Evolutionary conservation across 2,113 vertebrate species (phyloP).

Genomic region (Hemibagrus wyckioides): DNA sequence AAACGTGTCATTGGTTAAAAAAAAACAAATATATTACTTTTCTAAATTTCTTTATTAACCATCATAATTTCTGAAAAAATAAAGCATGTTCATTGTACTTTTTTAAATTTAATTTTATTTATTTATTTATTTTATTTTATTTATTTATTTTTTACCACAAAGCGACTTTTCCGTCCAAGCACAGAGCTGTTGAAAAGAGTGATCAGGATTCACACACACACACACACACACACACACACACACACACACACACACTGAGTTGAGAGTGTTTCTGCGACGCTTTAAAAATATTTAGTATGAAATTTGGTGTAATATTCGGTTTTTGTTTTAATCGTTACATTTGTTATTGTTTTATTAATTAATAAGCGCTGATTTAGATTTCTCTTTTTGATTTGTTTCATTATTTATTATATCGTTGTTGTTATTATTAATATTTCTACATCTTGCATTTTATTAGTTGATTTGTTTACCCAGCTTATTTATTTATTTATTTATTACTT

Average conservation of each 20-base stretch:
- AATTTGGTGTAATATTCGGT: neutral
- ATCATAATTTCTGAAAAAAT: neutral
- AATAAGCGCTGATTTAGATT: too few species aligned
- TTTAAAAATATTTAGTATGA: neutral
- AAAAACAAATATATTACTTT: neutral
- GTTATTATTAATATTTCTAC: neutral
- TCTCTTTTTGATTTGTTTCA: neutral
- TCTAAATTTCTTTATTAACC: neutral
- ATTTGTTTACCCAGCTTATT: neutral
- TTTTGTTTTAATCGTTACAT: neutral
- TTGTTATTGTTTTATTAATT: neutral
- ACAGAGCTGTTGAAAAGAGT: neutral
- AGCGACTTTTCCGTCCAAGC: neutral
- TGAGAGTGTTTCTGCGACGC: neutral
- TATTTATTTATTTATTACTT: neutral
- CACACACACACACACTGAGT: neutral
- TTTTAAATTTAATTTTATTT: too few species aligned
- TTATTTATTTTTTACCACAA: neutral
- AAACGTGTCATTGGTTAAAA: neutral
- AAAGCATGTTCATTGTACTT: neutral
- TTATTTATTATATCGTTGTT: neutral
- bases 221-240: neutral
- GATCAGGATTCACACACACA: neutral
- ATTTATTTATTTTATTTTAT: too few species aligned
- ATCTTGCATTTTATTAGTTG: neutral